Conservation (phyloP, 2,797 vertebrate genomes). For the Luscinia luscinia region DNA sequence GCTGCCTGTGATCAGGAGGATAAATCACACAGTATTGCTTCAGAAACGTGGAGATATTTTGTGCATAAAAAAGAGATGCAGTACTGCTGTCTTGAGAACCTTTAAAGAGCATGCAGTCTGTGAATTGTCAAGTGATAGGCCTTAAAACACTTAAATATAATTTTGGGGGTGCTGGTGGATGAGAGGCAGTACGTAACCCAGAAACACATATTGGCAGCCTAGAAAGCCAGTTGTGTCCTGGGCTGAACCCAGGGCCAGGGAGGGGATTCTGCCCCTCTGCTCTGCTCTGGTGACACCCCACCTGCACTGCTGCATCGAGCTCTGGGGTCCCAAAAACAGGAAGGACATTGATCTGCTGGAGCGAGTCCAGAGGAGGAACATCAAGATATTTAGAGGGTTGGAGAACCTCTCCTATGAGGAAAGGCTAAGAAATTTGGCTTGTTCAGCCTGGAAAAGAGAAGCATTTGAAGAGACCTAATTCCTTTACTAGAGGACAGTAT, state of each 20-base stretch:
- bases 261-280: background rate
- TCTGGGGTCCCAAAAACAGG: background rate
- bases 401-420: background rate
- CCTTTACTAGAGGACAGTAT: background rate
- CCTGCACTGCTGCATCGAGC: background rate
- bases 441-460: background rate
- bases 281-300: background rate
- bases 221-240: background rate
- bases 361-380: background rate
- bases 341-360: background rate
- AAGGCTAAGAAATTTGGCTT: background rate
- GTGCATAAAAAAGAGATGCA: background rate
- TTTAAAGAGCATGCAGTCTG: background rate
- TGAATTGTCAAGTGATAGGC: background rate
- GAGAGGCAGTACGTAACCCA: no score
- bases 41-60: background rate
- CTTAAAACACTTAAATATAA: background rate
- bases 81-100: background rate
- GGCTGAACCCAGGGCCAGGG: background rate
- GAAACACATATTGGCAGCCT: fast-evolving
- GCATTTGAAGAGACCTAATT: background rate
- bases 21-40: background rate
- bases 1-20: background rate
- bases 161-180: background rate
- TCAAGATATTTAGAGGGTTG: background rate